Percentiles rank a stretch among this genome's conserved stretches.
Conservation (phyloP, 2,888 invertebrate genomes). For the Nomada goodeniana region DNA sequence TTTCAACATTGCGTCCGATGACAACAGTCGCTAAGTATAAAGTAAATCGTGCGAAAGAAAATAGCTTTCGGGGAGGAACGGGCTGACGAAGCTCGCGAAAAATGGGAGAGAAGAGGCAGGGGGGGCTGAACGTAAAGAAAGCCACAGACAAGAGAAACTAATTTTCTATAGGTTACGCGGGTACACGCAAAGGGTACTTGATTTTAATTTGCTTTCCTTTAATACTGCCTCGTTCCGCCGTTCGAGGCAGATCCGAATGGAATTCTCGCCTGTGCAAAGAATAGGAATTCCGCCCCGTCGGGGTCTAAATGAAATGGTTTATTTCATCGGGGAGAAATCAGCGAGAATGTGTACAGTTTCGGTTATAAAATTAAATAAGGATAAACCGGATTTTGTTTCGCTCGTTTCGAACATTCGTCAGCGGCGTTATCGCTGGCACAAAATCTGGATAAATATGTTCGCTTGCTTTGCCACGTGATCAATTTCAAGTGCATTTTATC, state of each 20-base stretch:
- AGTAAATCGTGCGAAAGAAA: constrained; percentile 58
- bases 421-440: constrained; percentile 18
- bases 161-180: too few relatives aligned
- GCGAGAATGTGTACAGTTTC: neutral
- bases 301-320: neutral
- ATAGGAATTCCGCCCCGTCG: neutral
- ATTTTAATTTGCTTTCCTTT: neutral
- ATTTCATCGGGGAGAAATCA: neutral
- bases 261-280: neutral
- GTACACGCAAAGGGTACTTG: neutral
- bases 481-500: constrained; percentile 44
- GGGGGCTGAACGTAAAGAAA: neutral
- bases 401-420: constrained; percentile 26
- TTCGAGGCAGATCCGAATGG: neutral
- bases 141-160: constrained; percentile 27
- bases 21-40: constrained; percentile 42
- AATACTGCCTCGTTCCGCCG: neutral
- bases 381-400: constrained; percentile 22
- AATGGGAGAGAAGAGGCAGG: neutral
- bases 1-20: constrained; percentile 48
- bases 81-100: constrained; percentile 26
- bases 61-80: constrained; percentile 36
- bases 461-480: constrained; percentile 30
- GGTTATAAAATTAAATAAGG: constrained; percentile 45
- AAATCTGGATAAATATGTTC: constrained; percentile 43